Percentiles rank a stretch among this genome's conserved stretches.
These are phyloP conservation scores for Ascaphus truei DNA, from an alignment of 2,113 vertebrate genomes.

Conservation along the genomic window DNA sequence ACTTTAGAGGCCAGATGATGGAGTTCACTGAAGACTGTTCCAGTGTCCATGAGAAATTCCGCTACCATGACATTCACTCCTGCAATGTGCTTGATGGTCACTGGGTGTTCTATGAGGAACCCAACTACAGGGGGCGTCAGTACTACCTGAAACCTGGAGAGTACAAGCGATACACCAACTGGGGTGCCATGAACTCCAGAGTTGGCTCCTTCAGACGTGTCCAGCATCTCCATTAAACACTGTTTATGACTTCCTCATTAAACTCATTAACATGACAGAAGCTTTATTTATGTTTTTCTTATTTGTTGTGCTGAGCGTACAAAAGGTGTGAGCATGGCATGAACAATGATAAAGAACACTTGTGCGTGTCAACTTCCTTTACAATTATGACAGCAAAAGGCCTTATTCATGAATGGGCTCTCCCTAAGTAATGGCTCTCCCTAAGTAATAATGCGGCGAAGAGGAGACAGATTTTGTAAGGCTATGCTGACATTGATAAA, in stretches of 20 bases:
- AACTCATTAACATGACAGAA: background rate
- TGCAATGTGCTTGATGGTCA: conserved; percentile 68
- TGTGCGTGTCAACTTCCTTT: too few relatives aligned
- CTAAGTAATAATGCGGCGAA: too few relatives aligned
- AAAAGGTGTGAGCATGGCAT: too few relatives aligned
- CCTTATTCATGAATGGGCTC: too few relatives aligned
- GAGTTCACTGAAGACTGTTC: conserved; percentile 70
- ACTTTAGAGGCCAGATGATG: conserved; percentile 70
- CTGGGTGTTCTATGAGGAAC: conserved; percentile 76
- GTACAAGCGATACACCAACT: conserved; percentile 70
- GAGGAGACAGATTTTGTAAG: too few relatives aligned
- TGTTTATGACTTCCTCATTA: background rate
- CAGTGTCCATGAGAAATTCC: conserved; percentile 67
- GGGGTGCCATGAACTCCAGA: conserved; percentile 61
- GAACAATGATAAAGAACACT: too few relatives aligned
- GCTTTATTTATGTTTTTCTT: background rate
- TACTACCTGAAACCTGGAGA: conserved; percentile 70
- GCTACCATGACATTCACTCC: conserved; percentile 67
- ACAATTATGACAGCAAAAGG: too few relatives aligned
- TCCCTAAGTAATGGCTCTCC: too few relatives aligned
- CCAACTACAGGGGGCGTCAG: conserved; percentile 63
- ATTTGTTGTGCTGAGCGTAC: too few relatives aligned
- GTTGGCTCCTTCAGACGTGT: conserved; percentile 57
- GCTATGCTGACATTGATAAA: too few relatives aligned
- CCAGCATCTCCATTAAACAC: conserved; percentile 45